Evolutionary conservation across 2,797 vertebrate genomes (phyloP).

Genomic region (Perodicticus potto): DNA sequence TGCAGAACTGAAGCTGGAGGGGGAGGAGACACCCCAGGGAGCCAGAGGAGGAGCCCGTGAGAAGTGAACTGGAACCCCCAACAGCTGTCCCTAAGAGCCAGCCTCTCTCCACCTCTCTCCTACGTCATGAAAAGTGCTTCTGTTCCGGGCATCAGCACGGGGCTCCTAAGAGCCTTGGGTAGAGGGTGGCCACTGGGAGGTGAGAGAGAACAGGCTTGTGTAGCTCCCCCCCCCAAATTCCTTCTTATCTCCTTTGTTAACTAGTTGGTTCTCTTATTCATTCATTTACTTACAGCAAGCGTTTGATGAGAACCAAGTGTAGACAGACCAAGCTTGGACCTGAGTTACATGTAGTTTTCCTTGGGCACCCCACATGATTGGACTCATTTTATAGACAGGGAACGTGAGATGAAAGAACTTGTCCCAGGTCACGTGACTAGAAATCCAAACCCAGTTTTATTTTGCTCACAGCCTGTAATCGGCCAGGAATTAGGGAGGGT

Average conservation of each 20-base stretch:
- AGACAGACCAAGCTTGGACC: background rate
- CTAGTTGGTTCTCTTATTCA: background rate
- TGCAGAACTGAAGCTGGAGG: background rate
- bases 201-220: background rate
- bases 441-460: background rate
- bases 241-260: background rate
- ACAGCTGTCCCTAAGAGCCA: background rate
- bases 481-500: background rate
- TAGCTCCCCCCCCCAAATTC: background rate
- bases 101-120: background rate
- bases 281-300: background rate
- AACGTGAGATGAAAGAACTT: background rate
- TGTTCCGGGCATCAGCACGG: fast-evolving
- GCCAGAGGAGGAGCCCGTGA: fast-evolving
- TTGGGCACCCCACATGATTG: background rate
- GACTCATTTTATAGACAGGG: background rate
- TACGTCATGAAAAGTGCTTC: background rate
- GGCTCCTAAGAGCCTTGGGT: background rate
- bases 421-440: background rate
- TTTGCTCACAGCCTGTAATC: background rate
- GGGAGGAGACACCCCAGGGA: no score
- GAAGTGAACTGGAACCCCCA: background rate
- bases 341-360: background rate
- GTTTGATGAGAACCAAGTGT: background rate
- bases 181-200: no score